Evolutionary conservation across 1,140 invertebrate genomes (phyloP), one percentile per base, ranked within the genome.

Genomic region (Cotesia typhae): DNA sequence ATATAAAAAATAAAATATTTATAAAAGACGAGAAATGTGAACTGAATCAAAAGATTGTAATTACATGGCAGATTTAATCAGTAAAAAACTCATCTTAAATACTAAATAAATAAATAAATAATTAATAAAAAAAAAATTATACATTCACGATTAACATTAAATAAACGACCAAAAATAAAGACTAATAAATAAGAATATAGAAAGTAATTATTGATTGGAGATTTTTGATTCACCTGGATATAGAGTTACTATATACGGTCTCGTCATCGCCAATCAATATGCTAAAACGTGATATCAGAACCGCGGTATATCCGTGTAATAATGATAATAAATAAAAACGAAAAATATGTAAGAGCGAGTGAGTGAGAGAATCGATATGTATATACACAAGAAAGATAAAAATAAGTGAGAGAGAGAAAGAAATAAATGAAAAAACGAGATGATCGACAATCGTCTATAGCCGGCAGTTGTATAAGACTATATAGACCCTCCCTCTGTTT

Each of bases 211-310:
- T 14, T 55, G 4, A n/a, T 17, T n/a, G 12, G 53, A 14, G 17
- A 55, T 55, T 55, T 55, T 55, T 55, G 17, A 55, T 17, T 14
- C 53, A 17, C 53, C 12, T 55, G 17, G 53, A 55, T 17, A n/a
- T 55, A 55, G 10, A 55, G n/a, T 55, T 55, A 66, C 35, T 64
- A 77, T 7, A 7, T 47, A 47, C 41, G 57, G 78, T 83, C 78
- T 79, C 83, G 84, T 86, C 84, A 86, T 84, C 82, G 80, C 81
- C 84, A 85, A 86, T 85, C 83, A 85, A 85, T 85, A 85, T 85
- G 82, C 80, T 84, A 86, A 85, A 82, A 81, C 85, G 83, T 77
- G 79, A 65, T 82, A 81, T 80, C 77, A 75, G 68, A 76, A 73
- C 65, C 68, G 41, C 41, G 5, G 6, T 71, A 10, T 70, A 73